phyloP scores from a whole-genome alignment of 2,888 invertebrate genomes.

The Acanthacorydalis orientalis region DNA sequence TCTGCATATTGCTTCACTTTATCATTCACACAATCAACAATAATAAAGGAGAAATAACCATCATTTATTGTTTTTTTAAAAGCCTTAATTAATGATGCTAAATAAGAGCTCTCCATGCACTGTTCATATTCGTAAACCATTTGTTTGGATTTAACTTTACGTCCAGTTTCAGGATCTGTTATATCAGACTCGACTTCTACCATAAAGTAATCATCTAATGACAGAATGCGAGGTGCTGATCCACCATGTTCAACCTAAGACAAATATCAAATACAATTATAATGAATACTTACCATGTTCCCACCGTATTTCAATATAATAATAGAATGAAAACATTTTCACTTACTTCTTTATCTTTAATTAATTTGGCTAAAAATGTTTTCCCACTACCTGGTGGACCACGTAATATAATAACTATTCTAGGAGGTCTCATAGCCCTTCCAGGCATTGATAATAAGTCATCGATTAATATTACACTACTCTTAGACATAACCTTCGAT shows the following conservation, averaged over 20 bases:
- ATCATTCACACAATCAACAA: conserved; percentile 82
- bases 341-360: conserved; percentile 57
- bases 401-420: conserved; percentile 74
- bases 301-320: background rate
- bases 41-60: conserved; percentile 81
- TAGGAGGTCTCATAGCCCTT: conserved; percentile 56
- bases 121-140: conserved; percentile 83
- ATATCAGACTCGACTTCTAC: conserved; percentile 64
- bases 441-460: conserved; percentile 71
- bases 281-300: background rate
- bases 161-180: conserved; percentile 53
- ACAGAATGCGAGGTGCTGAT: conserved; percentile 78
- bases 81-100: conserved; percentile 66
- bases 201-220: conserved; percentile 92
- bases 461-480: conserved; percentile 49
- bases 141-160: conserved; percentile 47
- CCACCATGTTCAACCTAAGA: conserved; percentile 60
- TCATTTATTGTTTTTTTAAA: conserved; percentile 83
- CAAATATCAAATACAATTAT: conserved; percentile 6
- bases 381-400: conserved; percentile 94
- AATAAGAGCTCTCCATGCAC: conserved; percentile 64
- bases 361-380: conserved; percentile 73
- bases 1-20: conserved; percentile 68
- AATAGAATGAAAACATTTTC: background rate
- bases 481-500: background rate